phyloP scores from a whole-genome alignment of 2,797 vertebrate genomes.

The Hyperoplus lanceolatus region DNA sequence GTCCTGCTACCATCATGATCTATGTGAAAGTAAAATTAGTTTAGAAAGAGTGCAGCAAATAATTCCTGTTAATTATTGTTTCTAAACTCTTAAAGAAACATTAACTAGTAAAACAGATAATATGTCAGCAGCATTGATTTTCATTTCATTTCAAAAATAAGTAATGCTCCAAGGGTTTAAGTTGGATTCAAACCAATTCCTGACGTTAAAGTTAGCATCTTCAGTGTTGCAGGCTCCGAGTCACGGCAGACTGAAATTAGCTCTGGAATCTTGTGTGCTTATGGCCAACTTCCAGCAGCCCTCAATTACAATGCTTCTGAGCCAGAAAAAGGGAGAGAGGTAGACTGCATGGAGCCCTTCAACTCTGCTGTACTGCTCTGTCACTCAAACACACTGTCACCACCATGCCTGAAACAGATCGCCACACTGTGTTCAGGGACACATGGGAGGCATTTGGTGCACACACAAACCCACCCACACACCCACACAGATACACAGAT shows the following conservation, averaged over 20 bases:
- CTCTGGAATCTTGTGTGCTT: constrained; percentile 79
- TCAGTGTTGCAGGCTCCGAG: constrained; percentile 63
- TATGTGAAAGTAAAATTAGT: constrained; percentile 37
- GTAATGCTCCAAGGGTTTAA: constrained; percentile 31
- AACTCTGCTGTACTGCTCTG: constrained; percentile 73
- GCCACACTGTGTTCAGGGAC: constrained; percentile 59
- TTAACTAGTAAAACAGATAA: constrained; percentile 18
- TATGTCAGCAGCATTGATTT: constrained; percentile 17
- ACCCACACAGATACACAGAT: constrained; percentile 21
- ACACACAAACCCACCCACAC: constrained; percentile 17
- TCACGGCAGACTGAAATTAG: constrained; percentile 84
- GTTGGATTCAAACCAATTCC: constrained; percentile 49
- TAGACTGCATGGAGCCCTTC: constrained; percentile 87
- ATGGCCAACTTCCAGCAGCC: constrained; percentile 85
- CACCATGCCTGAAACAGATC: constrained; percentile 70
- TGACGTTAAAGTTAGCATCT: constrained; percentile 69
- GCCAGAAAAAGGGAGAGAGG: constrained; percentile 84
- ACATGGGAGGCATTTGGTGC: constrained; percentile 69
- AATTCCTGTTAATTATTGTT: constrained; percentile 21
- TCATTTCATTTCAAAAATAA: constrained; percentile 36
- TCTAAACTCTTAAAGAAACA: constrained; percentile 13
- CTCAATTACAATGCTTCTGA: constrained; percentile 86
- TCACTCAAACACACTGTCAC: constrained; percentile 81
- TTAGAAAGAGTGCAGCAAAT: constrained; percentile 30
- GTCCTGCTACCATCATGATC: constrained; percentile 38